Evolutionary conservation across 2,797 vertebrate genomes (phyloP).

Genomic region (Hypotaenidia philippensis): DNA sequence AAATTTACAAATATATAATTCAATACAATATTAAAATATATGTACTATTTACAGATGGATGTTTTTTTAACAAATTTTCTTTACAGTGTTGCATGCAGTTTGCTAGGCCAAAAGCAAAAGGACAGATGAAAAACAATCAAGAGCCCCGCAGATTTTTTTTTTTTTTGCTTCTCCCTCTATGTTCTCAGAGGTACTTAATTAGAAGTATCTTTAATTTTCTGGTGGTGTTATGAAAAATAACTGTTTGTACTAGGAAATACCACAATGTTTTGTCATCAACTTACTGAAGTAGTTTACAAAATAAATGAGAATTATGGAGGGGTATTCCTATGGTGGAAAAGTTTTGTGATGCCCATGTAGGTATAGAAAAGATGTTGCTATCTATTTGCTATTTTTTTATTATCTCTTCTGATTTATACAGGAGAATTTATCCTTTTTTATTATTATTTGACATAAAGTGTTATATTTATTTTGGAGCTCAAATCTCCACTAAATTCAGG

Average conservation of each 20-base stretch:
- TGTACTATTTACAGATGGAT: background rate
- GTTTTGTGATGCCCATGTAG: slow-evolving; percentile 70
- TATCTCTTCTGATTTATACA: slow-evolving; percentile 85
- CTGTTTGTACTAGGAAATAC: slow-evolving; percentile 18
- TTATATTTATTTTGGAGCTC: slow-evolving; percentile 78
- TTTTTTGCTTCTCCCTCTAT: background rate
- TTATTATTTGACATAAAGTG: slow-evolving; percentile 79
- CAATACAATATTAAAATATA: background rate
- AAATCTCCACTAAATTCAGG: slow-evolving; percentile 70
- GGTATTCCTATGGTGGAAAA: slow-evolving; percentile 26
- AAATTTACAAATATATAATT: background rate
- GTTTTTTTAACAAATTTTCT: background rate
- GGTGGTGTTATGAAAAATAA: background rate
- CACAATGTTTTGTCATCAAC: slow-evolving; percentile 19
- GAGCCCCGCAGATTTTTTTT: background rate
- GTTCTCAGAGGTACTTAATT: slow-evolving; percentile 18
- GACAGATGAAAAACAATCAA: background rate
- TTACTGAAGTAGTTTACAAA: slow-evolving; percentile 2
- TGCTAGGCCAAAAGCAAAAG: slow-evolving; percentile 14
- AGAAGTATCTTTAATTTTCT: slow-evolving; percentile 38
- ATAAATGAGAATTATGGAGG: slow-evolving; percentile 3
- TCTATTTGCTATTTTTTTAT: slow-evolving; percentile 79
- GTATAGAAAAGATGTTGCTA: slow-evolving; percentile 77
- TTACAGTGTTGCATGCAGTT: slow-evolving; percentile 16
- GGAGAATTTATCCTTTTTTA: slow-evolving; percentile 81